Evolutionary conservation across 2,888 invertebrate species (phyloP).

Genomic region (Phorcus lineatus): DNA sequence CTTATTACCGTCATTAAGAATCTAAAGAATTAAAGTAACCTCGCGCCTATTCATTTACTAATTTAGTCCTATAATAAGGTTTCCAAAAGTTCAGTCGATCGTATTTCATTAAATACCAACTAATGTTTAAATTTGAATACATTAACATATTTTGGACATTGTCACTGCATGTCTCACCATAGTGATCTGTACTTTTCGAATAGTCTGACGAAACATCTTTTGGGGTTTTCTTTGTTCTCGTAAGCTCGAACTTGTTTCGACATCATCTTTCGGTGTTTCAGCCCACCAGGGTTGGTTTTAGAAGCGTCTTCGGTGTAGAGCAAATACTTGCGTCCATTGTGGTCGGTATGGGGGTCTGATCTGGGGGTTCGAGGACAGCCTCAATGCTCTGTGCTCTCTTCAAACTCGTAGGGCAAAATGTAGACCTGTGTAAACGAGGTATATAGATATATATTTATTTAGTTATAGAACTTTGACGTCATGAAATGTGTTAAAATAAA

Average conservation of each 20-base stretch:
- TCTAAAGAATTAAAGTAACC: too few species aligned
- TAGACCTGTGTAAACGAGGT: too few species aligned
- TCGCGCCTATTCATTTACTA: too few species aligned
- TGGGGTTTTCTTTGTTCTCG: neutral
- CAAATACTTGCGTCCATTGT: neutral
- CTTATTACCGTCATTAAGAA: too few species aligned
- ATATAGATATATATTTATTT: too few species aligned
- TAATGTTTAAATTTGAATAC: too few species aligned
- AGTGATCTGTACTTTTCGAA: neutral
- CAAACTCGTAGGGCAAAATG: neutral
- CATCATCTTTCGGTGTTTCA: neutral
- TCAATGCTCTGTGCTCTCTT: neutral
- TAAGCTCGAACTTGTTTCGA: neutral
- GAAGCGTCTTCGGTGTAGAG: neutral
- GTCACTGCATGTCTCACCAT: neutral
- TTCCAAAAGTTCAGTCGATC: too few species aligned
- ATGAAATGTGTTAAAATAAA: too few species aligned
- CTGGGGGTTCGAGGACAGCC: neutral
- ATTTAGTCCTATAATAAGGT: too few species aligned
- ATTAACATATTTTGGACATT: too few species aligned
- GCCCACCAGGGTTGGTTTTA: neutral
- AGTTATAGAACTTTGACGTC: too few species aligned
- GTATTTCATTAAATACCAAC: too few species aligned
- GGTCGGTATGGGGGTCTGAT: neutral
- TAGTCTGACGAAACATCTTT: neutral